These are phyloP conservation scores for Pantelozetes paolii DNA, from an alignment of 2,888 invertebrate genomes.

Conservation along the genomic window DNA sequence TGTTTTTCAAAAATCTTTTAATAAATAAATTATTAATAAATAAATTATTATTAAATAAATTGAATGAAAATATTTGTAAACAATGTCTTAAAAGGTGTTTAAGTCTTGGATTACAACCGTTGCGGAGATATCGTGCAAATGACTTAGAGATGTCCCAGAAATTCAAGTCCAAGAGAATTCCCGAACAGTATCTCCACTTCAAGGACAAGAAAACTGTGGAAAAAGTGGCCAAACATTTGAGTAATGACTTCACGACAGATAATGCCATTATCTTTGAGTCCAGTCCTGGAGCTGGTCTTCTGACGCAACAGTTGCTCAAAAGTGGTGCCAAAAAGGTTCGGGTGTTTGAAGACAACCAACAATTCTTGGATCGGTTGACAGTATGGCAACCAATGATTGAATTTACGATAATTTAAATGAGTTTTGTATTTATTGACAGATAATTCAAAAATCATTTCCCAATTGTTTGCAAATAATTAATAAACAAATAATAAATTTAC, in stretches of 20 bases:
- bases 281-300: background rate
- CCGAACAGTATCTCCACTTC: background rate
- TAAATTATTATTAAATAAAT: background rate
- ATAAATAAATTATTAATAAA: background rate
- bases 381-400: background rate
- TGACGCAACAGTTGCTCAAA: background rate
- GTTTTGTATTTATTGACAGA: background rate
- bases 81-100: background rate
- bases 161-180: background rate
- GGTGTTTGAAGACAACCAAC: slow-evolving; percentile 2
- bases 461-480: slow-evolving; percentile 4
- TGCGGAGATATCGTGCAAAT: no score
- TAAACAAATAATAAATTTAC: slow-evolving; percentile 16
- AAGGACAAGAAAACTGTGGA: background rate
- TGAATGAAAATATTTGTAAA: background rate
- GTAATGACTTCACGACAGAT: background rate
- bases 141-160: no score
- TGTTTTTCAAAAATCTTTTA: background rate
- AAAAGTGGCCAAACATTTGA: slow-evolving; percentile 3
- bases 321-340: slow-evolving; percentile 2
- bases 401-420: background rate
- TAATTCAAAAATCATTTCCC: background rate
- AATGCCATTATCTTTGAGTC: slow-evolving; percentile 4
- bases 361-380: background rate
- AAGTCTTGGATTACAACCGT: no score